Evolutionary conservation across 1,140 invertebrate species (phyloP), one percentile per base, ranked within the genome.

Genomic region (Ceratina calcarata): DNA sequence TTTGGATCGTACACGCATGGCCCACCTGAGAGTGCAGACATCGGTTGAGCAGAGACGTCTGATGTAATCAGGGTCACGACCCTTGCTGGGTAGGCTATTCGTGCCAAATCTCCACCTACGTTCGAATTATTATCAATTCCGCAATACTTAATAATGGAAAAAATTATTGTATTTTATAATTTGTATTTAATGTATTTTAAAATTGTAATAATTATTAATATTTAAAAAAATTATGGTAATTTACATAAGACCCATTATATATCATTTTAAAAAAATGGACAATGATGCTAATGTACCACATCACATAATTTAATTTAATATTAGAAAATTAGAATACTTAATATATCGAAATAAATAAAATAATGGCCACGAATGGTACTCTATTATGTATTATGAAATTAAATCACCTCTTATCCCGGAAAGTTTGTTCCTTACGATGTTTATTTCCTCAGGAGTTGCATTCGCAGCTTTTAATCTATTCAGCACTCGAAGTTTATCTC

Each of bases 21-120:
- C 12, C 95, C 95, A 92, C 95, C 96, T 3, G 94, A 94, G 80
- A 97, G 58, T 24, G 71, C 32, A 62, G 94, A 91, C 62, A 96
- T 78, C 24, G 93, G 92, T 84, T 95, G 94, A 22, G 93, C 94
- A 64, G 96, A 93, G n/a, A 96, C 93, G 90, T 96, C 95, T 13
- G 95, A 96, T 24, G 96, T 91, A 70, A 96, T 95, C 8, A 96
- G 82, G 2, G 94, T 93, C 27, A 96, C 90, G 49, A 95, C 91
- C 89, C 92, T 91, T 6, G 93, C 93, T 10, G 95, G 94, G 81
- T 92, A 90, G 27, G 94, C 94, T 22, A 91, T 57, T 78, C 87
- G 84, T n/a, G 94, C 94, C 27, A 96, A 86, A 55, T 94, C 93
- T 45, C 96, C 95, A n/a, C 95, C 95, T 94, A 55, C 18, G 53